phyloP scores from a whole-genome alignment of 2,888 invertebrate genomes.

The Ellobium chinense region DNA sequence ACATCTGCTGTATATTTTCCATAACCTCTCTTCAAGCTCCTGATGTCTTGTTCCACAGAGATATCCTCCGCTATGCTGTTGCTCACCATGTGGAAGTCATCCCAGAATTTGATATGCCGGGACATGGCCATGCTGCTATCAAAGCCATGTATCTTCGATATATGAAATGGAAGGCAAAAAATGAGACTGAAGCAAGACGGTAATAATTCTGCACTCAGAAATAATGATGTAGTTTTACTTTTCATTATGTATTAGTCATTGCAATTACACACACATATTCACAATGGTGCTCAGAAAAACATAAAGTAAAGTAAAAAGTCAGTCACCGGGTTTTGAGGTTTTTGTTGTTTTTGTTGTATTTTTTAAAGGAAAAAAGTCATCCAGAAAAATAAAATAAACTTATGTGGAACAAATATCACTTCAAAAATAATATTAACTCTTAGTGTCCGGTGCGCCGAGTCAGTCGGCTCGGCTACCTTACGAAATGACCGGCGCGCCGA shows the following conservation, averaged over 20 bases:
- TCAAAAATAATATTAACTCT: too few relatives aligned
- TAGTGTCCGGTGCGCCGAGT: too few relatives aligned
- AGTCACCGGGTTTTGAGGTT: too few relatives aligned
- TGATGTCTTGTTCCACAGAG: conserved; percentile 35
- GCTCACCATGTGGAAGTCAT: conserved; percentile 68
- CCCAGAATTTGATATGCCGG: conserved; percentile 77
- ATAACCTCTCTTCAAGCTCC: neutral
- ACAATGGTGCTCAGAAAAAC: neutral
- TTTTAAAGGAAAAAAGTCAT: too few relatives aligned
- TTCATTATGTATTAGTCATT: neutral
- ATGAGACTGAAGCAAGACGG: conserved; percentile 49
- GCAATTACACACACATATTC: neutral
- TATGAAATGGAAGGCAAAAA: conserved; percentile 46
- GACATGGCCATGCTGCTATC: conserved; percentile 72
- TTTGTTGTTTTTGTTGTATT: too few relatives aligned
- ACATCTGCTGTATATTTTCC: neutral
- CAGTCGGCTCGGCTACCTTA: too few relatives aligned
- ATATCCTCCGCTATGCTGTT: conserved; percentile 70
- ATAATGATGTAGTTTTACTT: neutral
- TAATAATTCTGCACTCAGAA: neutral
- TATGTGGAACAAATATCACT: too few relatives aligned
- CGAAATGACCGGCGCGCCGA: too few relatives aligned
- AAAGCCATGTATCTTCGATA: conserved; percentile 66
- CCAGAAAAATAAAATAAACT: too few relatives aligned
- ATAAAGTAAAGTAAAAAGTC: too few relatives aligned